A percentile compares a stretch with the other conserved stretches of the same genome.
Evolutionary conservation across 2,113 vertebrate genomes (phyloP).

Genomic region (Daphoenositta chrysoptera): DNA sequence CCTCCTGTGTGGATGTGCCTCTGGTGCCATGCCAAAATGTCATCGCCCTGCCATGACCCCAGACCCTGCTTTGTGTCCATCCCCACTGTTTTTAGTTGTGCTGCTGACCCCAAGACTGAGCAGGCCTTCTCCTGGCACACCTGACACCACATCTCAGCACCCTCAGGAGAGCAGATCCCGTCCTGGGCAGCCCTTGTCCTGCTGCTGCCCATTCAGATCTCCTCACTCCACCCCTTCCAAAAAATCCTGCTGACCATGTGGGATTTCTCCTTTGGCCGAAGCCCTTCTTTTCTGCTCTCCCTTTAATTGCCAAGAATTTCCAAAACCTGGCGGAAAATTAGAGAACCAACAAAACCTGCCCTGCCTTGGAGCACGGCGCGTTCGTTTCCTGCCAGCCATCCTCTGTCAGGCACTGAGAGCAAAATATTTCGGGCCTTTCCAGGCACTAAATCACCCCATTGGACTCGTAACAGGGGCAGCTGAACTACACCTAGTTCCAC

Average conservation of each 20-base stretch:
- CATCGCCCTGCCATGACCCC: rapidly evolving
- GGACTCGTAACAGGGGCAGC: background rate
- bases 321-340: conserved; percentile 1
- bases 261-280: background rate
- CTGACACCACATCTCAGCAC: background rate
- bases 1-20: background rate
- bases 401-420: background rate
- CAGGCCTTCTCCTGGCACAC: background rate
- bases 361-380: background rate
- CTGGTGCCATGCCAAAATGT: background rate
- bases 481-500: conserved; percentile 67
- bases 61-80: background rate
- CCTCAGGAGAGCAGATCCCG: background rate
- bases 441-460: background rate
- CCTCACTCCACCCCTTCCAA: background rate
- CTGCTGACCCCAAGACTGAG: background rate
- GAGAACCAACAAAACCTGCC: background rate
- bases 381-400: conserved; percentile 47
- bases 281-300: background rate
- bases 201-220: background rate
- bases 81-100: rapidly evolving
- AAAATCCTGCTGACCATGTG: conserved; percentile 7
- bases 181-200: background rate
- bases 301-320: background rate
- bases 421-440: background rate